Conservation (phyloP, 2,888 invertebrate species). For the Diarsia brunnea region DNA sequence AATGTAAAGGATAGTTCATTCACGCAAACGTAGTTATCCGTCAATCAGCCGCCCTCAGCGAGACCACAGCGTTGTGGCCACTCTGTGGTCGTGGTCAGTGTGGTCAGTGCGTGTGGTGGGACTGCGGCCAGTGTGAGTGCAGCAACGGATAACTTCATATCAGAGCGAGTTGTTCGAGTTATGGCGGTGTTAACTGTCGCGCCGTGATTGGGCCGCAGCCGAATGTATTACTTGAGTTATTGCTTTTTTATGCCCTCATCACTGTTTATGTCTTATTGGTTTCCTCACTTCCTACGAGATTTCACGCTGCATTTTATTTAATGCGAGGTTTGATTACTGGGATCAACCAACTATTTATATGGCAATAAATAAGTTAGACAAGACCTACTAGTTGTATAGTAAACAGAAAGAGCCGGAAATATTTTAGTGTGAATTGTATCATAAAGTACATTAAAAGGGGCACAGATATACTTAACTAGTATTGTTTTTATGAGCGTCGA, state of each 20-base stretch:
- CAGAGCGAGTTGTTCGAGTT: slow-evolving; percentile 67
- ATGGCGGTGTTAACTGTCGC: slow-evolving; percentile 70
- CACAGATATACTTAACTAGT: slow-evolving; percentile 4
- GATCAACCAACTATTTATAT: neutral
- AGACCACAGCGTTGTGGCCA: slow-evolving; percentile 24
- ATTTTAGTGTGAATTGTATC: neutral
- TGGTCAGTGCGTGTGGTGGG: neutral
- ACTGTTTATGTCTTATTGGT: slow-evolving; percentile 42
- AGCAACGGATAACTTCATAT: slow-evolving; percentile 28
- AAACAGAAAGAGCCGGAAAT: neutral
- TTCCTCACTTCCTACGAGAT: slow-evolving; percentile 37
- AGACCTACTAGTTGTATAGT: neutral
- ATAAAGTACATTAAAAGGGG: neutral
- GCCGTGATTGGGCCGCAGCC: slow-evolving; percentile 65
- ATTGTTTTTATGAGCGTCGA: slow-evolving; percentile 17
- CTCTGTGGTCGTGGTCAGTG: slow-evolving; percentile 2
- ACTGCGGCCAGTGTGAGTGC: slow-evolving; percentile 23
- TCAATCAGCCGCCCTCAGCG: slow-evolving; percentile 18
- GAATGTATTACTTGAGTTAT: slow-evolving; percentile 58
- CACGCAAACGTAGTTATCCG: slow-evolving; percentile 17
- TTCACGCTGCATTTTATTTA: slow-evolving; percentile 12
- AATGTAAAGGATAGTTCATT: slow-evolving; percentile 8
- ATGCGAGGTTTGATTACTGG: neutral
- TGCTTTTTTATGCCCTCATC: slow-evolving; percentile 43
- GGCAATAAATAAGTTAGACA: neutral